A percentile compares a stretch with the other conserved stretches of the same genome.
Conservation (phyloP, 2,113 vertebrate genomes). For the Calypte anna region DNA sequence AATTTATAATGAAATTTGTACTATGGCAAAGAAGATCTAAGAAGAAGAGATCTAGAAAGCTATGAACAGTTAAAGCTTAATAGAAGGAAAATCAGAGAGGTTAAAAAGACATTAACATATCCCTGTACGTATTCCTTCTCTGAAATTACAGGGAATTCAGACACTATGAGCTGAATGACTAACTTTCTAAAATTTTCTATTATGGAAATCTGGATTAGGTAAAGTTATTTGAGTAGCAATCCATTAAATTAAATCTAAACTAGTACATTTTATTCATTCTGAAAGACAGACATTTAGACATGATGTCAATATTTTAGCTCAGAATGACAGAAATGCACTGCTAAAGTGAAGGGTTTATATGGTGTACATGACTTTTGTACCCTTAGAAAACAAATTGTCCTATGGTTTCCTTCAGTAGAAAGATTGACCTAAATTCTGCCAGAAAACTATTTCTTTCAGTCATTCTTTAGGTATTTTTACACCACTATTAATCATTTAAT, state of each 20-base stretch:
- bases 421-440: not conserved
- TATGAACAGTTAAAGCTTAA: not conserved
- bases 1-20: not conserved
- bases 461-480: not conserved
- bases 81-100: not conserved
- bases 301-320: not conserved
- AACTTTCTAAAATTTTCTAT: not conserved
- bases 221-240: not conserved
- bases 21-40: not conserved
- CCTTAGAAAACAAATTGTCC: not conserved
- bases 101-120: not conserved
- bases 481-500: not conserved
- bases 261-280: not conserved
- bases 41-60: not conserved
- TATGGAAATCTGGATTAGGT: not conserved
- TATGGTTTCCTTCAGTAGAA: not conserved
- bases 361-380: not conserved
- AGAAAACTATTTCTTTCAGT: not conserved
- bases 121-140: not conserved
- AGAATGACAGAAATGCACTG: not conserved
- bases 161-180: not conserved
- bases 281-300: not conserved
- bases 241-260: not conserved
- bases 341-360: not conserved
- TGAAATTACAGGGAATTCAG: not conserved